A percentile compares a stretch with the other conserved stretches of the same genome.
Conservation (phyloP, 2,113 vertebrate genomes). For the Heterochromis multidens region DNA sequence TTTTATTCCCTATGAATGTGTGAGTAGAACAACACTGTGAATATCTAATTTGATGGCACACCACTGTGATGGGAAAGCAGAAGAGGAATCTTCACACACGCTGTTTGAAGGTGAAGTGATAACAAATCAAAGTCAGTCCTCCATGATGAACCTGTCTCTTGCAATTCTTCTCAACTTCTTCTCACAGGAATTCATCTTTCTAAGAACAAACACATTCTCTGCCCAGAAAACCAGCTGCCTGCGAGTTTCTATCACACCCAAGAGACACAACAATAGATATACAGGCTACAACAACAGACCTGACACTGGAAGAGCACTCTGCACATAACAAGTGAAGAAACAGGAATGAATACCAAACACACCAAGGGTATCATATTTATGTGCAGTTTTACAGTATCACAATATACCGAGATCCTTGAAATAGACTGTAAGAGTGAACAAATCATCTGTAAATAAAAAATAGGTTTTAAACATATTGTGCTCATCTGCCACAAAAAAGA, state of each 20-base stretch:
- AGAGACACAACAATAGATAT: slow-evolving; percentile 61
- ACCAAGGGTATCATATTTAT: background rate
- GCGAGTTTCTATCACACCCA: slow-evolving; percentile 23
- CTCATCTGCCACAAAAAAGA: background rate
- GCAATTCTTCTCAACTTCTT: slow-evolving; percentile 26
- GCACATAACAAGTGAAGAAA: slow-evolving; percentile 10
- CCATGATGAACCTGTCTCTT: slow-evolving; percentile 32
- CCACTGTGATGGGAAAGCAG: slow-evolving; percentile 39
- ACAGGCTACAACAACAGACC: slow-evolving; percentile 20
- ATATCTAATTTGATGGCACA: background rate
- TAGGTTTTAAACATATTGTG: background rate
- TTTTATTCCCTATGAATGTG: background rate
- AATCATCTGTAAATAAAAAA: background rate
- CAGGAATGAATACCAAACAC: background rate
- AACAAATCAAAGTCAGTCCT: slow-evolving; percentile 35
- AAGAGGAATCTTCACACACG: slow-evolving; percentile 25
- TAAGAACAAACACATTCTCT: slow-evolving; percentile 36
- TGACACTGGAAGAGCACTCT: slow-evolving; percentile 4
- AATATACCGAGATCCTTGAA: background rate
- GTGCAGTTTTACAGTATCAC: background rate
- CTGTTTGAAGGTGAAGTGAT: slow-evolving; percentile 19
- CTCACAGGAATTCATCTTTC: slow-evolving; percentile 39
- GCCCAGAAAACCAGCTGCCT: background rate
- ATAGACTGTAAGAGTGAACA: background rate
- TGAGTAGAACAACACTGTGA: background rate